Evolutionary conservation across 1,140 invertebrate genomes (phyloP), one percentile per base, ranked within the genome.

Genomic region (Saccostrea echinata): DNA sequence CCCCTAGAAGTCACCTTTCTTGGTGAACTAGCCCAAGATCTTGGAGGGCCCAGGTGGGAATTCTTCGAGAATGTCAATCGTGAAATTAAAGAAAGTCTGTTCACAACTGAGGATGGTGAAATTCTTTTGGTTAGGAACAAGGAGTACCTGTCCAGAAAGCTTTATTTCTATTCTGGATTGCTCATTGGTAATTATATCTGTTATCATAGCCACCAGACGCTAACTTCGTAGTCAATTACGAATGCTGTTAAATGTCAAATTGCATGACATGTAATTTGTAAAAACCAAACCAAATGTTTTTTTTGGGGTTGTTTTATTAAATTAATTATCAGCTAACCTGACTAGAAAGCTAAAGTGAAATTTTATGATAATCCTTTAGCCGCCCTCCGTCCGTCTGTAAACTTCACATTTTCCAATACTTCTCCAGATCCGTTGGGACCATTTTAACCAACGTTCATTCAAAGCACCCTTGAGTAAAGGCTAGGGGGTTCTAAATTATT

Each of bases 1-100:
- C 21, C 83, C 3, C 12, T 84, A n/a, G 51, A 84, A 18, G 83
- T 84, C 13, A 84, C 84, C 84, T 84, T 84, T 52, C 27, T 55
- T 61, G 8, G 84, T 16, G 55, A 84, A 57, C 52, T 57, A 27
- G 84, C 21, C 21, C 51, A 61, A 27, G 84, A 61, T 61, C n/a
- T 64, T 1, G 55, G 84, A 11, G 84, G 84, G 4, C 84, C 84
- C 51, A 43, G 84, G 11, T 11, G 51, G 24, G 84, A 84, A 52
- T 84, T 84, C 30, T 84, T 84, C 30, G 27, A n/a, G 21, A 55
- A 57, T 16, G 51, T 18, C 53, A 27, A n/a, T 27, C 9, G 21
- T 13, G 53, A 27, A 12, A 84, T 84, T 12, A 57, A 30, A 84
- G 33, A 84, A 84, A 16, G 24, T n/a, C 52, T 84, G 1, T 61